Base-by-base conservation (phyloP, 2,113 vertebrate species). In the Neodontobutis hainanensis region DNA sequence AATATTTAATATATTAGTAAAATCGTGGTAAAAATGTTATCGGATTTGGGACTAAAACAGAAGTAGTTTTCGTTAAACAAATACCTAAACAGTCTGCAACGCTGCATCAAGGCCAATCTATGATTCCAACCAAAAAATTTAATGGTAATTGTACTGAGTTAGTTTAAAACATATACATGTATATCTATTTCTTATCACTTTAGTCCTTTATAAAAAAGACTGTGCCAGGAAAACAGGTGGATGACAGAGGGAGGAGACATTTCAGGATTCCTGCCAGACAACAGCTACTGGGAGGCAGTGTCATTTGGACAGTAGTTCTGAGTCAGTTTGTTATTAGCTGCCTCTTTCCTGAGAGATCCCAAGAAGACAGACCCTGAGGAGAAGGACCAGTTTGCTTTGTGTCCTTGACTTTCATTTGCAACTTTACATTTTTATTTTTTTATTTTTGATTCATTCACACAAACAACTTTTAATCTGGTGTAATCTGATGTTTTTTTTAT, bases 261-360 rank as follows among this genome's bases (percentile, higher is more conserved):
- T 61, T 51, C 16, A 43, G 48, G 64, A 79, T 59, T 73, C 63
- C 63, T 75, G 49, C 44, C 58, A 46, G 61, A 77, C 49, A 77
- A 59, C 76, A 66, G 57, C 58, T 35, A 32, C 52, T 69, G 66
- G 79, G 78, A 83, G 87, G 80, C n/a, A 77, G 77, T 45, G 69
- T 72, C 80, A 70, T 76, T 75, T 63, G 70, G 64, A 70, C 42
- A 61, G 19, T 3, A 27, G 34, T 38, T n/a, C 3, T 32, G 52
- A 55, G 52, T 36, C 52, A 38, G 80, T 88, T 85, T 88, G 87
- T 92, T 89, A 91, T 92, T 90, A 88, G 56, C 59, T 71, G 63
- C 75, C 81, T 85, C 67, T 62, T 83, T 82, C 85, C 78, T 78
- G 70, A 70, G 52, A 78, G 69, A 71, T 55, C 57, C 65, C 48